Evolutionary conservation across 1,140 invertebrate genomes (phyloP), one percentile per base, ranked within the genome.

Genomic region (Zaprionus nigranus): DNA sequence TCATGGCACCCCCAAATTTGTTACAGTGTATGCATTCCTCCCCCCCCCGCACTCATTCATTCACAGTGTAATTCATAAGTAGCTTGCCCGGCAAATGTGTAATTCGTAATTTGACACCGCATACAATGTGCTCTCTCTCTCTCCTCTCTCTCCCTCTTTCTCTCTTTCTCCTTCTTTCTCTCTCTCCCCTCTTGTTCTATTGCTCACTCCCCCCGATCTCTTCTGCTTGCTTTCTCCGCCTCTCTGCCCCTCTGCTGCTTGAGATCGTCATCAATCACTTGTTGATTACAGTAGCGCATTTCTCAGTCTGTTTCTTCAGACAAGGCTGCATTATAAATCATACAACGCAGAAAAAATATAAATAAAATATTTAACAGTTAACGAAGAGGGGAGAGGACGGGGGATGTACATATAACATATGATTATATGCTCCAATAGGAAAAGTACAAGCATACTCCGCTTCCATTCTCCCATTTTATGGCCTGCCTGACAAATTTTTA

Each of bases 401-500:
- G n/a, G 24, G 24, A 26, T 5, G 24, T 26, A n/a, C 3, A 22
- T 7, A 20, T 22, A 72, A 53, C 60, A 67, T 75, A 68, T 88
- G 78, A 80, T 79, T 86, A 79, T 46, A 76, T 53, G 75, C 40
- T 81, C 46, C 74, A 72, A 64, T 71, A 63, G 34, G 49, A 59
- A 59, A 54, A 38, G 22, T 20, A 51, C 40, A 51, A 49, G 2
- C 17, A 20, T 24, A 46, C 20, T 38, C 36, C 43, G 13, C 28
- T 30, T 56, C 36, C 24, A 34, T 40, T 34, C 30, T n/a, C 49
- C 6, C 72, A 58, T 38, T 69, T 75, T 60, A 75, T 71, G 59
- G 67, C 67, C 54, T 53, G 59, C 15, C 73, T 88, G 84, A 87
- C 84, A 88, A 88, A 87, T 87, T 87, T 84, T 81, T 87, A 87